These are phyloP conservation scores for Caenorhabditis sulstoni DNA, from an alignment of 2,888 invertebrate species.

Conservation along the genomic window DNA sequence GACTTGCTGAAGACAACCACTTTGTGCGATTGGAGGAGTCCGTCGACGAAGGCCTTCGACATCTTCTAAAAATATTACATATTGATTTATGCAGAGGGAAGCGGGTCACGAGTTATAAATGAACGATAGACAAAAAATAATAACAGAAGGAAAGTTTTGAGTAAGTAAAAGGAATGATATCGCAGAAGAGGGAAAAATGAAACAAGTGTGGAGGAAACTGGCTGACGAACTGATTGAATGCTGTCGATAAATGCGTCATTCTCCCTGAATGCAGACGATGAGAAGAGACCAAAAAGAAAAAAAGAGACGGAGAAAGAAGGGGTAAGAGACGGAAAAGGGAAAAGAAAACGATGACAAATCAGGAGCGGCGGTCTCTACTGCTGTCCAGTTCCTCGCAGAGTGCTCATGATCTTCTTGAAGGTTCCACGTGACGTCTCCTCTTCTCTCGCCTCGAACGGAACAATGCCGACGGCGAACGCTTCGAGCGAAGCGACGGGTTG, in stretches of 20 bases:
- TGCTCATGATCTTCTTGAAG: slow-evolving; percentile 58
- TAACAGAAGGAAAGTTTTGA: neutral
- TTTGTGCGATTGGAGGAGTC: slow-evolving; percentile 70
- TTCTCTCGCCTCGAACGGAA: slow-evolving; percentile 63
- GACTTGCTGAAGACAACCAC: slow-evolving; percentile 89
- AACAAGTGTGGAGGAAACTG: neutral
- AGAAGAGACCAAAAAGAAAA: slow-evolving; percentile 6
- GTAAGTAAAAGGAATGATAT: slow-evolving; percentile 3
- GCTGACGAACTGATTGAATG: no score
- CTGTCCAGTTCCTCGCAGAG: neutral
- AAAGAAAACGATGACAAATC: slow-evolving; percentile 15
- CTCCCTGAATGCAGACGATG: neutral
- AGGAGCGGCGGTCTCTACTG: no score
- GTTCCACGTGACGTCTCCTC: slow-evolving; percentile 55
- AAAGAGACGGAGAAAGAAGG: slow-evolving; percentile 3
- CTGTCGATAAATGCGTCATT: no score
- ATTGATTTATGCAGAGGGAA: neutral
- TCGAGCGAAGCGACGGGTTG: slow-evolving; percentile 25
- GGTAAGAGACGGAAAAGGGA: neutral
- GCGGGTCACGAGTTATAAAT: slow-evolving; percentile 1
- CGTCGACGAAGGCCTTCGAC: slow-evolving; percentile 76
- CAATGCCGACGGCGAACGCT: slow-evolving; percentile 58
- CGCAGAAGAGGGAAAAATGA: neutral
- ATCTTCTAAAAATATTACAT: slow-evolving; percentile 7
- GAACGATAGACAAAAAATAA: neutral